phyloP scores from a whole-genome alignment of 2,888 invertebrate species.

The Drosophila tanythrix region DNA sequence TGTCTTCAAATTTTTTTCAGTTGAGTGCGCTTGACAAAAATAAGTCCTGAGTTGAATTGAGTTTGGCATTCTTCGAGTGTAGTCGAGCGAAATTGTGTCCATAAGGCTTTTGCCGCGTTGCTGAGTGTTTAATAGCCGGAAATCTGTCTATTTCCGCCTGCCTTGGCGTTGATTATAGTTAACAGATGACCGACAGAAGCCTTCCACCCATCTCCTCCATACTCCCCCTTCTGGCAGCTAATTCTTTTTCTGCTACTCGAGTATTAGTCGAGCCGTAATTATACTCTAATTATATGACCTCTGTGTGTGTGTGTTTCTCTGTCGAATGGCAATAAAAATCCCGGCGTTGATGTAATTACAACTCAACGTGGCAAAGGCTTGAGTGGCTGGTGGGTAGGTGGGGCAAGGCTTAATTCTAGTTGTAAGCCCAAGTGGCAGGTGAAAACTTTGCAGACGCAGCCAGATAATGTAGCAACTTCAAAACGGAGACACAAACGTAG shows the following conservation, averaged over 20 bases:
- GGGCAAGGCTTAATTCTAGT: conserved; percentile 44
- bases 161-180: conserved; percentile 80
- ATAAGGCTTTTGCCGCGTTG: conserved; percentile 65
- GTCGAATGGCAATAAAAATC: conserved; percentile 65
- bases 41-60: neutral
- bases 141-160: conserved; percentile 81
- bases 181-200: conserved; percentile 76
- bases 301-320: conserved; percentile 25
- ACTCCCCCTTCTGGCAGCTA: conserved; percentile 50
- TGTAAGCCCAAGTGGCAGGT: conserved; percentile 30
- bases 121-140: conserved; percentile 81
- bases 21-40: neutral
- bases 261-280: conserved; percentile 76
- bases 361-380: conserved; percentile 45
- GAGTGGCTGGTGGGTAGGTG: conserved; percentile 26
- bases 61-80: conserved; percentile 28
- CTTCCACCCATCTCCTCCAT: neutral
- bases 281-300: conserved; percentile 76
- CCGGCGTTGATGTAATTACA: conserved; percentile 72
- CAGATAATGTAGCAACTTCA: conserved; percentile 37
- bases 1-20: neutral
- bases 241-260: conserved; percentile 69
- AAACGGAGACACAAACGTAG: conserved; percentile 1
- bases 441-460: conserved; percentile 50
- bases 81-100: conserved; percentile 32